Evolutionary conservation across 1,140 invertebrate species (phyloP).

Genomic region (Pentalonia nigronervosa): DNA sequence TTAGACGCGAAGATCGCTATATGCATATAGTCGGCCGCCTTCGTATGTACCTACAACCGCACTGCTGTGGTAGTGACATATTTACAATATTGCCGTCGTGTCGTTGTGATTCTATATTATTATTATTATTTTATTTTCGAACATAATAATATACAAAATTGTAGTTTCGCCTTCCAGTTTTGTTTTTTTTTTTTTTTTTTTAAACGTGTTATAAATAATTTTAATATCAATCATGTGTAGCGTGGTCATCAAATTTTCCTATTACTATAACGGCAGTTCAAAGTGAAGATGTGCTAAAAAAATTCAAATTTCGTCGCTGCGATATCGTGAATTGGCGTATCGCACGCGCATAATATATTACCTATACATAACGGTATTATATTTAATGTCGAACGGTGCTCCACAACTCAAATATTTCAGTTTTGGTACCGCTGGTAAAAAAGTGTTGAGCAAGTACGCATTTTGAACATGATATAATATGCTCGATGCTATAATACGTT

Average conservation of each 20-base stretch:
- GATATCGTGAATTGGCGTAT: neutral
- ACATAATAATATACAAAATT: too few relatives aligned
- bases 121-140: too few relatives aligned
- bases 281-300: neutral
- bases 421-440: conserved; percentile 55
- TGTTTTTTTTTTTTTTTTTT: too few relatives aligned
- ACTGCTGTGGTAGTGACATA: neutral
- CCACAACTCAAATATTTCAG: conserved; percentile 50
- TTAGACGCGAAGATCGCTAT: conserved; percentile 15
- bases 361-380: neutral
- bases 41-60: neutral
- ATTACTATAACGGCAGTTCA: neutral
- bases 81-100: neutral
- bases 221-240: neutral
- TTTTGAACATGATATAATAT: neutral
- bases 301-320: neutral
- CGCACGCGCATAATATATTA: neutral
- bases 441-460: conserved; percentile 54
- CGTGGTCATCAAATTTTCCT: neutral
- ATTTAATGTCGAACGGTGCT: conserved; percentile 54
- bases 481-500: neutral
- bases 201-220: too few relatives aligned
- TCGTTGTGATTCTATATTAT: neutral
- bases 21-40: neutral
- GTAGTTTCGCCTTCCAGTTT: too few relatives aligned